Evolutionary conservation across 2,797 vertebrate species (phyloP).

Genomic region (Sciaenops ocellatus): DNA sequence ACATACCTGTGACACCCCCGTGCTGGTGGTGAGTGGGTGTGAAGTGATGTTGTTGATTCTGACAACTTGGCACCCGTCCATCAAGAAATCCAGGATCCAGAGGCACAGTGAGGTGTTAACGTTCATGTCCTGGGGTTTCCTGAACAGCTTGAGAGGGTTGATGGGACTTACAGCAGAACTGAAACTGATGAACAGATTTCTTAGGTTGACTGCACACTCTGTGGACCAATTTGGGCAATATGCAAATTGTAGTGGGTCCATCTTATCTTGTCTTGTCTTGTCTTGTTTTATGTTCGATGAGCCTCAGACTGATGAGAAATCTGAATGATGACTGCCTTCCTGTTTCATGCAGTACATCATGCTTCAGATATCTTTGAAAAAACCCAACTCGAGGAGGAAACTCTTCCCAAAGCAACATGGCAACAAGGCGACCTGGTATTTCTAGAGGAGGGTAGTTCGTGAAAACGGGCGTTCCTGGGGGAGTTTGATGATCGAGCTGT

Average conservation of each 20-base stretch:
- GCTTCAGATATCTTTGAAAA: background rate
- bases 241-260: no score
- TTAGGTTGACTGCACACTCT: no score
- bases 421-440: background rate
- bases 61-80: background rate
- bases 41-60: background rate
- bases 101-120: background rate
- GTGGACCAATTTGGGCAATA: no score
- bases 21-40: background rate
- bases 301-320: background rate
- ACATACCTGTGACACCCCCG: background rate
- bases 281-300: no score
- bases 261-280: no score
- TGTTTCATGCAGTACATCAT: background rate
- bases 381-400: background rate
- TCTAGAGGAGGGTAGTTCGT: background rate
- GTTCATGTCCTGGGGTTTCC: background rate
- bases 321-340: background rate
- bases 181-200: no score
- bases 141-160: background rate
- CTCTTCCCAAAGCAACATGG: background rate
- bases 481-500: constrained; percentile 25
- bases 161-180: background rate
- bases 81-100: no score
- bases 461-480: background rate